Evolutionary conservation across 2,888 invertebrate genomes (phyloP), one percentile per base, ranked within the genome.

Genomic region (Slavum lentiscoides): DNA sequence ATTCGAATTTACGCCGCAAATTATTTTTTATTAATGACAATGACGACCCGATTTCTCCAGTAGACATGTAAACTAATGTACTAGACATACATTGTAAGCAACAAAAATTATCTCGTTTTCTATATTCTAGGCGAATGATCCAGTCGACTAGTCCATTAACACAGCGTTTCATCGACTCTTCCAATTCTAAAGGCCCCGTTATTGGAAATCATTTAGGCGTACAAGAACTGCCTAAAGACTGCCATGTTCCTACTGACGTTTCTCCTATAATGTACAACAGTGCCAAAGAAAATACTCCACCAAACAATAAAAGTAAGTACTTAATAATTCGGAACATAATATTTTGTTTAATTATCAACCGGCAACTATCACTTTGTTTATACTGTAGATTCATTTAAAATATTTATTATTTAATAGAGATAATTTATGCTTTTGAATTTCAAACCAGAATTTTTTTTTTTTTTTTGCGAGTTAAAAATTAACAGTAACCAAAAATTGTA

Each of bases 21-120:
- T 23, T 80, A 66, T 80, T 80, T 58, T 80, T 80, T 9, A 37
- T 80, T 39, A 80, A 66, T 43, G 80, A 80, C 55, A 80, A 64
- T 15, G 80, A 80, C 64, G 80, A 80, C 64, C 80, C 80, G 9
- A 80, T 80, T 58, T 80, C 80, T 58, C 80, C 80, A 19, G 80
- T 80, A 43, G 39, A 72, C 66, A 80, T 58, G 80, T 80, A 30
- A 64, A 30, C 64, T 21, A 64, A 49, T 49, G 13, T 49, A 49
- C 13, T 15, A 15, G 1, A 13, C 15, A 13, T 49, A 49, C 11
- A 49, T 49, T 30, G 30, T 30, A 30, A 30, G 1, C 15, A 15
- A 49, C 11, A 49, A 49, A 49, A 1, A 49, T 21, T 17, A 55
- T 39, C 6, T 3, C 53, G 11, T 30, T 21, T 53, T 77, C n/a